These are phyloP conservation scores for Drosophila demipolita DNA, from an alignment of 2,888 invertebrate genomes.

Conservation along the genomic window DNA sequence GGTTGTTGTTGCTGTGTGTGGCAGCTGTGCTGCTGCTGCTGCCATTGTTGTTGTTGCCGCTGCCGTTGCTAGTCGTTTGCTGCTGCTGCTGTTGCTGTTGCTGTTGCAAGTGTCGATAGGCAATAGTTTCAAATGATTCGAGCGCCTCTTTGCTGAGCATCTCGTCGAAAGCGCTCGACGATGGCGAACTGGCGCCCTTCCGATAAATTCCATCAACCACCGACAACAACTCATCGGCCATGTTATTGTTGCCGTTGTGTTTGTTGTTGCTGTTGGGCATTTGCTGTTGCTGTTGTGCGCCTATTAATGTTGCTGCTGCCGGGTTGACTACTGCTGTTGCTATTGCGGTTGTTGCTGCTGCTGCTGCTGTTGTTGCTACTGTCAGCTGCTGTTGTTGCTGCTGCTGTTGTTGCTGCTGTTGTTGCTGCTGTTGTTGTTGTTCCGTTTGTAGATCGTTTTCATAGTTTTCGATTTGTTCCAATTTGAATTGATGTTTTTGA, in stretches of 20 bases:
- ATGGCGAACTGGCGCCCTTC: slow-evolving; percentile 78
- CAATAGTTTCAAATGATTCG: slow-evolving; percentile 84
- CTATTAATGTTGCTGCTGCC: slow-evolving; percentile 49
- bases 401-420: slow-evolving; percentile 40
- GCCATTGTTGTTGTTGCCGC: slow-evolving; percentile 25
- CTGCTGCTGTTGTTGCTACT: slow-evolving; percentile 42
- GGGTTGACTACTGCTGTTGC: slow-evolving; percentile 41
- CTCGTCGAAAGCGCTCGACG: slow-evolving; percentile 82
- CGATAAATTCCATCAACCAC: slow-evolving; percentile 81
- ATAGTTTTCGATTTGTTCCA: slow-evolving; percentile 84
- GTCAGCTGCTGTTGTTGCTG: slow-evolving; percentile 28
- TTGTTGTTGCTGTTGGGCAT: slow-evolving; percentile 40
- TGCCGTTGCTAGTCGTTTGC: slow-evolving; percentile 27
- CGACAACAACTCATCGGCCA: slow-evolving; percentile 71
- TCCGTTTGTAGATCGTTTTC: slow-evolving; percentile 81
- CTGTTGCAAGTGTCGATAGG: slow-evolving; percentile 79
- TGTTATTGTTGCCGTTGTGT: slow-evolving; percentile 45
- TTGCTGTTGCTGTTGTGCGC: slow-evolving; percentile 45
- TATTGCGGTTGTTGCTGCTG: slow-evolving; percentile 48
- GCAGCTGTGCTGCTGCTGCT: slow-evolving; percentile 23
- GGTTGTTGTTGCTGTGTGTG: slow-evolving; percentile 16
- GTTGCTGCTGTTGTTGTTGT: slow-evolving; percentile 40
- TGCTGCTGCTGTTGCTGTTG: slow-evolving; percentile 41
- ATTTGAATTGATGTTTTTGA: slow-evolving; percentile 82
- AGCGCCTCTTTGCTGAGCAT: slow-evolving; percentile 80